phyloP scores from a whole-genome alignment of 1,140 invertebrate species.

The Caenorhabditis tropicalis region DNA sequence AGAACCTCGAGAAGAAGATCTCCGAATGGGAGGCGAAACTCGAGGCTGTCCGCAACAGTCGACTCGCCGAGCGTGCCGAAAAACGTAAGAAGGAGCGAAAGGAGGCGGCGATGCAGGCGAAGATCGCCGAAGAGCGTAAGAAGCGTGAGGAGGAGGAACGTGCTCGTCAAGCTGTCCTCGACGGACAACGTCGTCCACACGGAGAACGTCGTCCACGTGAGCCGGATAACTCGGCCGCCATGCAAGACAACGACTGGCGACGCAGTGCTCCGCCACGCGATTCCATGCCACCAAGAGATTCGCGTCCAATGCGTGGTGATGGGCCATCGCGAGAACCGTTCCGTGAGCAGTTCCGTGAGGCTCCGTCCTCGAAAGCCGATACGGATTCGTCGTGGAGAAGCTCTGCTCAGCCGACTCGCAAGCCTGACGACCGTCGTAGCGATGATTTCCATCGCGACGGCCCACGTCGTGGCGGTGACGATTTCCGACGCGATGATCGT shows the following conservation, averaged over 20 bases:
- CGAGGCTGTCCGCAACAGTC: constrained; percentile 56
- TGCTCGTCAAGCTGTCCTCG: constrained; percentile 27
- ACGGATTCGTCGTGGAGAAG: constrained; percentile 3
- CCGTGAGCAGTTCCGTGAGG: not conserved
- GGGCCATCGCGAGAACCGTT: not conserved
- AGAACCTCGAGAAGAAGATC: constrained; percentile 60
- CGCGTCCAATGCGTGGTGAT: constrained; percentile 21
- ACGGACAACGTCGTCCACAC: constrained; percentile 26
- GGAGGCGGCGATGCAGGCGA: constrained; percentile 52
- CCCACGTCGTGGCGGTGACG: not conserved
- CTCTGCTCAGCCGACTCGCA: constrained; percentile 3
- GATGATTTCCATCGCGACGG: constrained; percentile 10
- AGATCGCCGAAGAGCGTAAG: constrained; percentile 60
- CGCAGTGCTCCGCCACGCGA: not conserved
- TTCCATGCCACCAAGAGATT: not conserved
- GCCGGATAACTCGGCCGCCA: constrained; percentile 13
- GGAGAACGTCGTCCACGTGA: not conserved
- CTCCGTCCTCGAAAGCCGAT: constrained; percentile 1
- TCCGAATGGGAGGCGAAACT: constrained; percentile 52
- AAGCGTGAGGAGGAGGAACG: constrained; percentile 62
- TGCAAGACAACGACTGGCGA: constrained; percentile 41
- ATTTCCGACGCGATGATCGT: not conserved
- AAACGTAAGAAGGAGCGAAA: constrained; percentile 58
- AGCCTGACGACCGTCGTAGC: not conserved
- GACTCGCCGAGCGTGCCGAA: constrained; percentile 54